Evolutionary conservation across 2,113 vertebrate genomes (phyloP).

Genomic region (Shinisaurus crocodilurus): DNA sequence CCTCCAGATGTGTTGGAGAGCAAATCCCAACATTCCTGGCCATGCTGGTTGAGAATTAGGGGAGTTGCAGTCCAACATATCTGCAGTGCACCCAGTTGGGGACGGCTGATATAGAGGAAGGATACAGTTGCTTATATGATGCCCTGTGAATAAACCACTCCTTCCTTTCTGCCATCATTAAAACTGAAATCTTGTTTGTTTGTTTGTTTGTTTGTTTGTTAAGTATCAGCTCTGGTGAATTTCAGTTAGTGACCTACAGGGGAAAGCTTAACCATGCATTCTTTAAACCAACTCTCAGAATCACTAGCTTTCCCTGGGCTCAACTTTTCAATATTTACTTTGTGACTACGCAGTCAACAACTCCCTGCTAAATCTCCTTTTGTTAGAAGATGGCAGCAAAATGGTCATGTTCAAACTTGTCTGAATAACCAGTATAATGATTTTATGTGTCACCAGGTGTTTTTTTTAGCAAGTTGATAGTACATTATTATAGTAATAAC

Average conservation of each 20-base stretch:
- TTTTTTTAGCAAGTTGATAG: constrained; percentile 69
- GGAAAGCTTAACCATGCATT: constrained; percentile 29
- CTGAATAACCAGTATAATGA: constrained; percentile 66
- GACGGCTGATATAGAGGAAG: no score
- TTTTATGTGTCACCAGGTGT: constrained; percentile 33
- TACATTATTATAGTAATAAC: constrained; percentile 63
- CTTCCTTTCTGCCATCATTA: constrained; percentile 34
- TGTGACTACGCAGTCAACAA: neutral
- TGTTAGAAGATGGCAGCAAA: constrained; percentile 49
- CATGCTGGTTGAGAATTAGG: no score
- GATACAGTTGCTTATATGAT: no score
- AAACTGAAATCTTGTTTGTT: constrained; percentile 52
- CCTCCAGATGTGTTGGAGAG: no score
- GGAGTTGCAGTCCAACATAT: no score
- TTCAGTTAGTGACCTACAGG: constrained; percentile 31
- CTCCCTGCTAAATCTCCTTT: constrained; percentile 8
- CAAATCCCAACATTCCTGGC: no score
- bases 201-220: constrained; percentile 15
- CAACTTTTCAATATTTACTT: constrained; percentile 24
- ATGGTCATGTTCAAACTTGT: constrained; percentile 59
- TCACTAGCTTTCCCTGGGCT: constrained; percentile 30
- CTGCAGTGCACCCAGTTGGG: no score
- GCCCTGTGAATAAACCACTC: constrained; percentile 32
- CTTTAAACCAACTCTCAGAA: constrained; percentile 32
- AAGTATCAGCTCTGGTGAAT: constrained; percentile 29